phyloP scores from a whole-genome alignment of 2,797 vertebrate species.

The Enteromius thamalakanensis region DNA sequence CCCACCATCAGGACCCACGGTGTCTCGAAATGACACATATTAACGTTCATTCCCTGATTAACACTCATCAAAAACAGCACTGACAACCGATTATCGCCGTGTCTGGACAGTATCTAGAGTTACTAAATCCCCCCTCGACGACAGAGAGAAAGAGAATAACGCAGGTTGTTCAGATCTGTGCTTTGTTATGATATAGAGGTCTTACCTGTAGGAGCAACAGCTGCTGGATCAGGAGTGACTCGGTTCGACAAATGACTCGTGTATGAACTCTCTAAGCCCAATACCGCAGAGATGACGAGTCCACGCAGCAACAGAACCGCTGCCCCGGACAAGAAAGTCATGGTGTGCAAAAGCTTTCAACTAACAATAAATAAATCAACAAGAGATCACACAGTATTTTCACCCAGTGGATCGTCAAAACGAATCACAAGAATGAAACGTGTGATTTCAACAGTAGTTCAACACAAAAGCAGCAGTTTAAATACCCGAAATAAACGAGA shows the following conservation, averaged over 20 bases:
- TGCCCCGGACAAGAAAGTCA: constrained; percentile 76
- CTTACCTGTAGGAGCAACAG: constrained; percentile 78
- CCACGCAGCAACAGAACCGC: constrained; percentile 80
- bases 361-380: constrained; percentile 45
- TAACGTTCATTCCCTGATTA: not conserved
- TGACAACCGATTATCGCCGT: constrained; percentile 12
- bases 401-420: constrained; percentile 11
- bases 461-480: constrained; percentile 59
- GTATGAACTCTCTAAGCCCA: constrained; percentile 74
- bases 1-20: not conserved
- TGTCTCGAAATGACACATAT: not conserved
- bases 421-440: constrained; percentile 50
- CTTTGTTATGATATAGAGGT: constrained; percentile 25
- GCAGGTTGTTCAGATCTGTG: constrained; percentile 3
- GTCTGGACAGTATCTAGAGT: not conserved
- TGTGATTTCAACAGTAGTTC: constrained; percentile 43
- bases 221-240: constrained; percentile 67
- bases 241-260: constrained; percentile 68
- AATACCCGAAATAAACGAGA: constrained; percentile 50
- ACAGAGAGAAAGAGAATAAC: constrained; percentile 28
- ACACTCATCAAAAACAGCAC: not conserved
- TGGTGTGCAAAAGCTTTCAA: constrained; percentile 65
- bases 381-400: constrained; percentile 33
- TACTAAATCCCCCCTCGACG: not conserved
- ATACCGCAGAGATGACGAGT: constrained; percentile 84